Conservation (phyloP, 2,888 invertebrate species). For the Athrips mouffetella region DNA sequence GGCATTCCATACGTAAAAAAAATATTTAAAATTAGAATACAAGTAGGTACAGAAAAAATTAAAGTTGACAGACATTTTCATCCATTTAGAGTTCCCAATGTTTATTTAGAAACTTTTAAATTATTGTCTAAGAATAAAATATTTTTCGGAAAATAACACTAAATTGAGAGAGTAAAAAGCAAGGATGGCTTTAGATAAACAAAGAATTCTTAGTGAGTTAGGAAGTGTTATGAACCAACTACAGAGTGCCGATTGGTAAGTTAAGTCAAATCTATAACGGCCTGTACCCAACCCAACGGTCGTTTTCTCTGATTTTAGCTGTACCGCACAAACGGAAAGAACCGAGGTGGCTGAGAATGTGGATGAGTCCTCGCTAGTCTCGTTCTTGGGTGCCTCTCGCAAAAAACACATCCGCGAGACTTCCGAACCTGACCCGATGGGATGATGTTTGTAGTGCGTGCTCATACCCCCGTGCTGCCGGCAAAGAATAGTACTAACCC, state of each 20-base stretch:
- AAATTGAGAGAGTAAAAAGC: constrained; percentile 13
- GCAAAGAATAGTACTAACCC: too few species aligned
- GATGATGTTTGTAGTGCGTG: too few species aligned
- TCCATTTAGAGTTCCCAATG: neutral
- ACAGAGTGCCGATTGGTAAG: constrained; percentile 68
- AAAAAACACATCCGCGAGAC: neutral
- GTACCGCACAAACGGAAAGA: too few species aligned
- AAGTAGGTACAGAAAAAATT: constrained; percentile 12
- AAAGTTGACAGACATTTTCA: constrained; percentile 15
- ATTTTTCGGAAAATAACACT: neutral
- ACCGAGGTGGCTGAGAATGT: too few species aligned
- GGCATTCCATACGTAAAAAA: neutral
- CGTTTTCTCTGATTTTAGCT: too few species aligned
- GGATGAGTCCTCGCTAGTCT: neutral
- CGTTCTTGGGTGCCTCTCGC: neutral
- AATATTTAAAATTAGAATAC: neutral
- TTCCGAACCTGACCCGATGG: too few species aligned
- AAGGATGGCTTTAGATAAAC: constrained; percentile 60
- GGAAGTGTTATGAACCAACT: constrained; percentile 69
- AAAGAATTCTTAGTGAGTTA: constrained; percentile 63
- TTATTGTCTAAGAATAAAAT: neutral
- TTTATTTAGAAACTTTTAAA: neutral
- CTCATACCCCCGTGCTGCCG: too few species aligned
- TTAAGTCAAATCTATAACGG: constrained; percentile 4
- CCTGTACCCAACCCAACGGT: too few species aligned